Conservation (phyloP, 2,113 vertebrate genomes). For the Thermophis baileyi region DNA sequence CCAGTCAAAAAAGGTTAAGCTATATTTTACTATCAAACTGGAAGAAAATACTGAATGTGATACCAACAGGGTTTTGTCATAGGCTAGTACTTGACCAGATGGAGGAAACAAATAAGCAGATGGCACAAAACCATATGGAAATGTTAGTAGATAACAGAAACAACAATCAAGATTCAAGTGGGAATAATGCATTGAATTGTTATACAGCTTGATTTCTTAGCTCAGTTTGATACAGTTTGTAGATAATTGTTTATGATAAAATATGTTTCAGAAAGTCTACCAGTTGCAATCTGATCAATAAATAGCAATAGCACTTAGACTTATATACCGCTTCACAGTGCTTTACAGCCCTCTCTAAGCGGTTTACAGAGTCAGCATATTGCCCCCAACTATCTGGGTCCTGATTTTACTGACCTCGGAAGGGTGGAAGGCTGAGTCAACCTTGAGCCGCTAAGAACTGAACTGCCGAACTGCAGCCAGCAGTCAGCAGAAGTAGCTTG, state of each 20-base stretch:
- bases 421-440: no score
- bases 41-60: not conserved
- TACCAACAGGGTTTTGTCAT: not conserved
- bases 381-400: no score
- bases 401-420: no score
- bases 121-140: not conserved
- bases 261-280: not conserved
- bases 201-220: not conserved
- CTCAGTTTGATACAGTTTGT: not conserved
- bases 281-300: not conserved
- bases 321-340: no score
- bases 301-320: not conserved
- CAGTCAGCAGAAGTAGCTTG: no score
- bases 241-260: not conserved
- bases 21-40: not conserved
- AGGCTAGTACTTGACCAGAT: not conserved
- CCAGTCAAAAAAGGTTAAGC: not conserved
- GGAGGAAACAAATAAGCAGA: not conserved
- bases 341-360: no score
- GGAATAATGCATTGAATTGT: not conserved
- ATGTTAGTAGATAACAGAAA: not conserved
- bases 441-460: no score
- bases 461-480: no score
- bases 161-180: not conserved
- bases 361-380: no score